Conservation (phyloP, 1,140 invertebrate genomes). For the Fopius arisanus region DNA sequence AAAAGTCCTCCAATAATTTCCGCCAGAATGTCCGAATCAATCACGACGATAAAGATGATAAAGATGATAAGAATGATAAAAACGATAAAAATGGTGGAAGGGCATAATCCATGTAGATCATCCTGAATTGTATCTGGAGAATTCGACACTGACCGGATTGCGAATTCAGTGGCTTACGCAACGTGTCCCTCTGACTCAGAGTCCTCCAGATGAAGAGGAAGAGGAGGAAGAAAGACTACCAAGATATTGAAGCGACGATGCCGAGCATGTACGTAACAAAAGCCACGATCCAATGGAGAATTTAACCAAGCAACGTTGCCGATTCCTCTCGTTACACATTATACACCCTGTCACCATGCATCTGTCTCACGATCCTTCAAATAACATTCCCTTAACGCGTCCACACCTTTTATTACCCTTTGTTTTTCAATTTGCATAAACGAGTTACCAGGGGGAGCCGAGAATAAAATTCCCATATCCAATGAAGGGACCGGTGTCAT, state of each 20-base stretch:
- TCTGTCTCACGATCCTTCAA: not conserved
- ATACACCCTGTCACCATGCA: constrained; percentile 2
- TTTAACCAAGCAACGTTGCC: not conserved
- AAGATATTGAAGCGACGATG: not conserved
- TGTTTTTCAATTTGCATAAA: not conserved
- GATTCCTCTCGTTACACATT: not conserved
- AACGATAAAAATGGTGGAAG: too few species aligned
- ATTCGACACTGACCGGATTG: not conserved
- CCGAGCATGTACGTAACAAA: not conserved
- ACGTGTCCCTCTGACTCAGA: not conserved
- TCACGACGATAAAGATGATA: too few species aligned
- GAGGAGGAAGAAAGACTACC: not conserved
- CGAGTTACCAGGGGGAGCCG: not conserved
- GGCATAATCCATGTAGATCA: too few species aligned
- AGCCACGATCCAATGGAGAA: not conserved
- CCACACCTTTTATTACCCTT: constrained; percentile 6
- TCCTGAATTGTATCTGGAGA: not conserved
- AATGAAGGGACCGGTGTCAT: not conserved
- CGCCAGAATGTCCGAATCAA: too few species aligned
- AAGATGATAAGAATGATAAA: too few species aligned
- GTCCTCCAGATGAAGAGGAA: not conserved
- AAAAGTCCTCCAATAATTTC: too few species aligned
- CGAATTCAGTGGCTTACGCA: not conserved
- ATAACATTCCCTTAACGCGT: constrained; percentile 4
- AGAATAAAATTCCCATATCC: not conserved